Conservation (phyloP, 2,113 vertebrate species). For the Sylvilagus bachmani region DNA sequence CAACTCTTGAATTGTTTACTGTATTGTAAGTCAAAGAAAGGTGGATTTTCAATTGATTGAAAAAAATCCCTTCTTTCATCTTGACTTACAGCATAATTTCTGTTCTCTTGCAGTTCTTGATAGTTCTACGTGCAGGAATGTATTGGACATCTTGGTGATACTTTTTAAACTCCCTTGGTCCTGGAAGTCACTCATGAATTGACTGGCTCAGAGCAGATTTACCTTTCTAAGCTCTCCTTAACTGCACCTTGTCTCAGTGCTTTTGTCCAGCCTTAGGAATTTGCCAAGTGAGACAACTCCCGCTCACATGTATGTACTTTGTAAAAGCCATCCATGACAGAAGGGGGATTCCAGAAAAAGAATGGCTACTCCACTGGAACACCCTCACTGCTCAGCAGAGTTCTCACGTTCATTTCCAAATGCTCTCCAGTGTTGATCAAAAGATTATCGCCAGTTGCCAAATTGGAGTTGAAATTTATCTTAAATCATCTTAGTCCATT, state of each 20-base stretch:
- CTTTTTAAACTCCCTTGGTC: neutral
- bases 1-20: neutral
- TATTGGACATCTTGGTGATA: neutral
- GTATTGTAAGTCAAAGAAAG: neutral
- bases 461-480: neutral
- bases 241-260: too few species aligned
- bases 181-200: neutral
- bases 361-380: neutral
- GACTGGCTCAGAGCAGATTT: neutral
- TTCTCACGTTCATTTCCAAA: neutral
- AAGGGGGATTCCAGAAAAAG: neutral
- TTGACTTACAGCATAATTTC: neutral
- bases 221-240: neutral
- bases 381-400: rapidly evolving
- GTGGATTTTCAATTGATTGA: neutral
- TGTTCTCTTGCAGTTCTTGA: neutral
- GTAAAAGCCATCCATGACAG: neutral
- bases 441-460: neutral
- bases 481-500: too few species aligned
- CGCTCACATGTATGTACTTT: neutral
- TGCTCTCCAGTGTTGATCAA: neutral
- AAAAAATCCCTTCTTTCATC: neutral
- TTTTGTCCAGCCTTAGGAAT: neutral
- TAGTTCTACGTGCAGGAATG: neutral
- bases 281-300: neutral